A percentile compares a stretch with the other conserved stretches of the same genome.
These are phyloP conservation scores for Puffinus mauretanicus DNA, from an alignment of 2,113 vertebrate species.

Conservation along the genomic window DNA sequence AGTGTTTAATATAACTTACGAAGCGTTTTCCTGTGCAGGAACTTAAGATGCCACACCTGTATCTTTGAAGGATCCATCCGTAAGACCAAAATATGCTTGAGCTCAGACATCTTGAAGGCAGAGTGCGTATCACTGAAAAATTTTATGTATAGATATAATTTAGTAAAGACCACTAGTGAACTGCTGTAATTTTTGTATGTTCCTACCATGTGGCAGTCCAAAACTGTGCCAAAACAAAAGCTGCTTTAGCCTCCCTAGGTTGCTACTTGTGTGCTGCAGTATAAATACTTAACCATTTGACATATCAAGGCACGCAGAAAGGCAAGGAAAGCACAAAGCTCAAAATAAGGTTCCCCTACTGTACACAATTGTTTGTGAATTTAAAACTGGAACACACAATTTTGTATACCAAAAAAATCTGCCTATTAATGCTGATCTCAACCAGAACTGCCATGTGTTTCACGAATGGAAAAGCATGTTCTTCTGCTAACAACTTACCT, in stretches of 20 bases:
- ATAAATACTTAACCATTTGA: neutral
- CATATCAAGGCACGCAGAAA: neutral
- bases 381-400: neutral
- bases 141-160: neutral
- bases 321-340: neutral
- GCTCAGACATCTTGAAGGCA: neutral
- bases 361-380: neutral
- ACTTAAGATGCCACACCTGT: neutral
- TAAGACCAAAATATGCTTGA: neutral
- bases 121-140: neutral
- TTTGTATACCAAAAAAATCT: neutral
- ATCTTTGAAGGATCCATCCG: neutral
- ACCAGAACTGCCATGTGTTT: neutral
- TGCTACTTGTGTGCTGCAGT: neutral
- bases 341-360: neutral
- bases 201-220: neutral
- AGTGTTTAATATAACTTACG: neutral
- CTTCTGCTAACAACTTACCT: neutral
- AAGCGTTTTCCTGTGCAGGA: neutral
- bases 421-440: neutral
- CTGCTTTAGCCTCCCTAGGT: neutral
- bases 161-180: neutral
- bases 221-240: neutral
- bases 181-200: neutral
- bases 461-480: neutral